Conservation (phyloP, 2,888 invertebrate genomes). For the Seira sanloemensis region DNA sequence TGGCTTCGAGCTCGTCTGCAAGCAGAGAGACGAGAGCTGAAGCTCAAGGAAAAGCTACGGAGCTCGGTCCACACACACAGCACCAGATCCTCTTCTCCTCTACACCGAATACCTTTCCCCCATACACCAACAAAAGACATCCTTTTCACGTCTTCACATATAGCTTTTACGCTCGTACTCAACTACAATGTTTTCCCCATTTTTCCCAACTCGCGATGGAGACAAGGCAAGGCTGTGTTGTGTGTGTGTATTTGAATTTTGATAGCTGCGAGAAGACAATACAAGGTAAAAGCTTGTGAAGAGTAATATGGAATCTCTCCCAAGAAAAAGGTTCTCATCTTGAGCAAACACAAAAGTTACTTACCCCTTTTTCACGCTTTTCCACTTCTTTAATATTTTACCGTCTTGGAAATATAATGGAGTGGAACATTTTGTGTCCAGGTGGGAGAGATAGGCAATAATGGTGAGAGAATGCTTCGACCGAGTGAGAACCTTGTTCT, state of each 20-base stretch:
- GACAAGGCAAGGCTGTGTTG: neutral
- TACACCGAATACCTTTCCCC: conserved; percentile 9
- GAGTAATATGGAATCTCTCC: neutral
- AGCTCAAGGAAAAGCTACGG: conserved; percentile 19
- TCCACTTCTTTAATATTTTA: neutral
- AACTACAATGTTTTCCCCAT: neutral
- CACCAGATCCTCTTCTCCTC: neutral
- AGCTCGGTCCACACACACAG: neutral
- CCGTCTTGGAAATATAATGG: conserved; percentile 12
- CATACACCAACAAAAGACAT: neutral
- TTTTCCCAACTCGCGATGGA: neutral
- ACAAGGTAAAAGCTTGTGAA: neutral
- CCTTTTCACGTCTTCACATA: neutral
- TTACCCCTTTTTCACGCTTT: conserved; percentile 12
- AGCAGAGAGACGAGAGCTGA: conserved; percentile 2
- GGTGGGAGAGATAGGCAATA: conserved; percentile 29
- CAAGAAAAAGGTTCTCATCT: neutral
- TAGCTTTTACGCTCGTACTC: neutral
- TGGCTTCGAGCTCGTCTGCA: conserved; percentile 8
- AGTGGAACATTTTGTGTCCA: conserved; percentile 34
- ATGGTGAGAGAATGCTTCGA: conserved; percentile 11
- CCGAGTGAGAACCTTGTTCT: too few relatives aligned
- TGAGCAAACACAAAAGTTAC: conserved; percentile 11
- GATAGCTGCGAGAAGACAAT: neutral
- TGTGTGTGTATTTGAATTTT: neutral